Conservation (phyloP, 1,140 invertebrate genomes). For the Calycopis cecrops region DNA sequence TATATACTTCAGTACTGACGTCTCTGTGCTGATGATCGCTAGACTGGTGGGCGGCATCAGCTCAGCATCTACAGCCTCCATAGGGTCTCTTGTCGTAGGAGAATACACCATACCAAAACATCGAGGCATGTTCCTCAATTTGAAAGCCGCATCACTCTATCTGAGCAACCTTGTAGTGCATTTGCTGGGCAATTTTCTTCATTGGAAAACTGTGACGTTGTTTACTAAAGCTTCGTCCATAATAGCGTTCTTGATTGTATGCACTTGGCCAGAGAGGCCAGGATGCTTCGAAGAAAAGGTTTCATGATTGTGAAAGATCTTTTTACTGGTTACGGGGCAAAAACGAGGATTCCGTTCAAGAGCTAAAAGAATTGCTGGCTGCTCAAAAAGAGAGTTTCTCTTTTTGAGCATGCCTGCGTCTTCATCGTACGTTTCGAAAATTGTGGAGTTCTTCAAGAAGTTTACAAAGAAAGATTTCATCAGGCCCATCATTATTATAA, state of each 20-base stretch:
- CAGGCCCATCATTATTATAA: conserved; percentile 39
- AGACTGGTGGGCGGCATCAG: conserved; percentile 26
- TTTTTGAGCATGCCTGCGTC: neutral
- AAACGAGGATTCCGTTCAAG: conserved; percentile 24
- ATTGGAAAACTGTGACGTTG: conserved; percentile 44
- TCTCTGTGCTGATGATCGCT: neutral
- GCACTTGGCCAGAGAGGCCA: conserved; percentile 48
- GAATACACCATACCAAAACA: conserved; percentile 43
- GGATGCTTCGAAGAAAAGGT: conserved; percentile 36
- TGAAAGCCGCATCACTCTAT: conserved; percentile 42
- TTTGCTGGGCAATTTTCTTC: conserved; percentile 31
- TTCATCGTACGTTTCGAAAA: conserved; percentile 3
- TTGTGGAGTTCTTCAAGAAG: conserved; percentile 33
- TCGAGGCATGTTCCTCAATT: conserved; percentile 45
- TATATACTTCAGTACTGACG: neutral
- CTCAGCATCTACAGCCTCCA: conserved; percentile 33
- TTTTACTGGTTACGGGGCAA: conserved; percentile 44
- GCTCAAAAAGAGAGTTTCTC: conserved; percentile 30
- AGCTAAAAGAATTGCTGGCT: conserved; percentile 34
- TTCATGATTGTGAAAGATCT: conserved; percentile 30
- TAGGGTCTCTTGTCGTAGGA: conserved; percentile 48
- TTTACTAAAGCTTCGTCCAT: conserved; percentile 27
- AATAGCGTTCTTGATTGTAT: conserved; percentile 27
- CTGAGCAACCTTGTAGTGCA: conserved; percentile 37
- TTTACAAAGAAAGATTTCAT: conserved; percentile 42